Evolutionary conservation across 2,888 invertebrate species (phyloP), one percentile per base, ranked within the genome.

Genomic region (Tetragonisca angustula): DNA sequence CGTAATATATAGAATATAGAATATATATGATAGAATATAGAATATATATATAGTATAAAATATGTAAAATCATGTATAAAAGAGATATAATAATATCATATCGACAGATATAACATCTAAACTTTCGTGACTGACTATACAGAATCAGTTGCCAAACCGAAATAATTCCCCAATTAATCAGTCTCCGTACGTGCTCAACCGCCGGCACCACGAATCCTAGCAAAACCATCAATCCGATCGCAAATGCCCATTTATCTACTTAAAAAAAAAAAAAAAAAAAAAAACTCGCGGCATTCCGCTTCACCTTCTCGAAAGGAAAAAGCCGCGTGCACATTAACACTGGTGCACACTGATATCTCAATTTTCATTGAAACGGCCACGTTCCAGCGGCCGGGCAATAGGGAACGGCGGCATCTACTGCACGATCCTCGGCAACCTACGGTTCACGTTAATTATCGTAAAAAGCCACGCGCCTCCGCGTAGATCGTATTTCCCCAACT

Each of bases 381-480:
- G 32, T 59, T 67, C 61, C 59, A 61, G 21, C 21, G n/a, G 32
- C 19, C 24, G 56, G 49, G 50, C 50, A 27, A 32, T 56, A 77
- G n/a, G 32, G 43, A 59, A 67, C 50, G 43, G 21, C 52, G 52
- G 59, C 68, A 36, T 52, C 59, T 59, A n/a, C 27, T 61, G 73
- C 79, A 32, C 59, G 75, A 79, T 79, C 75, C 54, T n/a, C 52
- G 61, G 50, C 64, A 54, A 61, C 24, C 19, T 15, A 36, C 56
- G 69, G 68, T 62, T 54, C 76, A 68, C 79, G 72, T 78, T 69
- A 78, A 81, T 81, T 73, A 78, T 68, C 72, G 43, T 81, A 81
- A 79, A 79, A 81, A 79, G 73, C 69, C 79, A 81, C 81, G 79
- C 79, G 68, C 62, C 69, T 79, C 19, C 75, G 27, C 21, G 49